Base-by-base conservation (phyloP, 1,140 invertebrate species). In the Drosophila novamexicana region DNA sequence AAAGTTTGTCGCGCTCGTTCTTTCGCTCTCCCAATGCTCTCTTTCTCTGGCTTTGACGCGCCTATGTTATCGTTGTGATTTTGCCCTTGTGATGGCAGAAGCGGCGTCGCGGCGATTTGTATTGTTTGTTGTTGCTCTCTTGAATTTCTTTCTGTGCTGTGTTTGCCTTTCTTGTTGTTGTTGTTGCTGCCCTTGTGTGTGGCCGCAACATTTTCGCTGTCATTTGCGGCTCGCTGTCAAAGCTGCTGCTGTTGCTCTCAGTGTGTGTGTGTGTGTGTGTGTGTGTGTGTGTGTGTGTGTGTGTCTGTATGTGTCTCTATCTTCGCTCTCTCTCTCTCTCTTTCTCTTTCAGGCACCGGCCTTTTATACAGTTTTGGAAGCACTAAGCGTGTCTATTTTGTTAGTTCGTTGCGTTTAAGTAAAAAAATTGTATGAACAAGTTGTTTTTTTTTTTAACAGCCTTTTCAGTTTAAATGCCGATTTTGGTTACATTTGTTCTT, bases 41-140 rank as follows among this genome's bases (percentile, higher is more conserved):
- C 18, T 42, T 45, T 49, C 61, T 63, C 45, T 52, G 61, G 44
- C 50, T 62, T 71, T 78, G 22, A 39, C 37, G 54, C 62, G 50
- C 68, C 80, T 84, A 77, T 77, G 72, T 76, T 83, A 83, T 83
- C 59, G 80, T 83, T 73, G 81, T 73, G 58, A 73, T 74, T 84
- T 69, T 79, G 72, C 56, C 61, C 54, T 64, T 73, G 36, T 64
- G 36, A 8, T 65, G 69, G 42, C 54, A 76, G 56, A 65, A 66
- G 42, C 66, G 77, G 50, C 77, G 73, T 45, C 58, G 78, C 62
- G 73, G 58, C 66, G 73, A 67, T 36, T 76, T 71, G 66, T 62
- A 37, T 76, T 81, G 45, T 42, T 65, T 65, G 34, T 66, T 68
- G 62, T 57, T 62, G 50, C 40, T 63, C 37, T 58, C 49, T 42